Evolutionary conservation across 2,888 invertebrate species (phyloP), one percentile per base, ranked within the genome.

Genomic region (Cataglyphis cursor): DNA sequence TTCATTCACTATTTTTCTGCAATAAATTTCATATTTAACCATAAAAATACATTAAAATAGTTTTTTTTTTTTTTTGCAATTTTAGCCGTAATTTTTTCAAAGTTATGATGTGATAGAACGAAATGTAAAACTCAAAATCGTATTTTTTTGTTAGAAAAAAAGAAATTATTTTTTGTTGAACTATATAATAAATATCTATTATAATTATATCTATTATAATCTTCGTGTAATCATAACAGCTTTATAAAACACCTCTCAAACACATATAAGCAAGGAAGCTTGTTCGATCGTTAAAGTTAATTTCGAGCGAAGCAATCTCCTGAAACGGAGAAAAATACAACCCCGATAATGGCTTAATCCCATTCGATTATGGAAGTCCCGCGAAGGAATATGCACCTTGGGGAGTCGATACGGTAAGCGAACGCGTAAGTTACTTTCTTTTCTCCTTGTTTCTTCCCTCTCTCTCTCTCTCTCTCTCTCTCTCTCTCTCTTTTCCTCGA

Each of bases 291-390:
- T 70, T 80, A 48, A 70, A 68, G 70, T 41, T 35, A 70, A 80
- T 80, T 59, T 80, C 28, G 41, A 41, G 66, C 9, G 76, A 41
- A n/a, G 54, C 65, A 24, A 54, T 66, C 38, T 41, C 10, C 24
- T n/a, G 41, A n/a, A 15, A 51, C 21, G 21, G 21, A 21, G 28
- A 76, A 76, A 76, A 66, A 76, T 68, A 59, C 12, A 35, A 61
- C 15, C 21, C 62, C 83, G 81, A 88, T 86, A 85, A 35, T 72
- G 59, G 75, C 61, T 87, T 87, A 87, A 88, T 88, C 31, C 44
- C 83, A 85, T 87, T 85, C 84, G 84, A 87, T 88, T 82, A 66
- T 83, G 44, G 48, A 59, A 54, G 65, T 75, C 82, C 70, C 78
- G 74, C 48, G 59, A 28, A 74, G 51, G 51, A 62, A 73, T 44